Conservation (phyloP, 2,113 vertebrate species). For the Lasiurus cinereus region DNA sequence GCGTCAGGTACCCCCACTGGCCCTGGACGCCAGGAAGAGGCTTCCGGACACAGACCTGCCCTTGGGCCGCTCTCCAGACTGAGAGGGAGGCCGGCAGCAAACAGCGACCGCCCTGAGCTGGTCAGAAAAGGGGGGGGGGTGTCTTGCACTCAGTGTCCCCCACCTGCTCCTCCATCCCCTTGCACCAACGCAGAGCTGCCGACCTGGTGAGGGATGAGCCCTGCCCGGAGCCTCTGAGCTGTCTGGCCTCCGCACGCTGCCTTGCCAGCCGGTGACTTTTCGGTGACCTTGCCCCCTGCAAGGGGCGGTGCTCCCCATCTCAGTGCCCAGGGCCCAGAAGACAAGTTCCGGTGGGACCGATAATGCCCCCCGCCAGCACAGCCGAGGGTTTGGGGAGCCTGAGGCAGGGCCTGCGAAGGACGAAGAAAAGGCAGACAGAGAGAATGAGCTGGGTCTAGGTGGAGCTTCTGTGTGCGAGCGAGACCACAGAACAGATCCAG, state of each 20-base stretch:
- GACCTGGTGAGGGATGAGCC: not conserved
- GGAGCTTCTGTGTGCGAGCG: no score
- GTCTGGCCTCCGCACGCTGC: not conserved
- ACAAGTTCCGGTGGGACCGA: fast-evolving
- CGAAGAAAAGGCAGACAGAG: no score
- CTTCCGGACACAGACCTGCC: fast-evolving
- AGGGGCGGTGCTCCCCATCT: not conserved
- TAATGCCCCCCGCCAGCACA: no score
- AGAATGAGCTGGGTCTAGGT: no score
- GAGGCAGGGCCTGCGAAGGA: no score
- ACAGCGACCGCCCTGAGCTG: not conserved
- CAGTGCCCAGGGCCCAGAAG: fast-evolving
- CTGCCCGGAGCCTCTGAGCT: no score
- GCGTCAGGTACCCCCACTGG: fast-evolving
- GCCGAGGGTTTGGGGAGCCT: no score
- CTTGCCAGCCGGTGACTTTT: fast-evolving
- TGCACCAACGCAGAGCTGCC: no score
- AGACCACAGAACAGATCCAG: no score
- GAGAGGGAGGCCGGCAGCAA: not conserved
- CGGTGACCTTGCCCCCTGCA: not conserved
- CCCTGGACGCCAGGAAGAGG: not conserved
- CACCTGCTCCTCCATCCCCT: not conserved
- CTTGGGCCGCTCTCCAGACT: not conserved
- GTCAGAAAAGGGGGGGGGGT: fast-evolving
- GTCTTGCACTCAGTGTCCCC: not conserved